Evolutionary conservation across 30 jellyfish, hydroid and myxozoan species (phyloP).

Genomic region (Hydractinia symbiolongicarpus): DNA sequence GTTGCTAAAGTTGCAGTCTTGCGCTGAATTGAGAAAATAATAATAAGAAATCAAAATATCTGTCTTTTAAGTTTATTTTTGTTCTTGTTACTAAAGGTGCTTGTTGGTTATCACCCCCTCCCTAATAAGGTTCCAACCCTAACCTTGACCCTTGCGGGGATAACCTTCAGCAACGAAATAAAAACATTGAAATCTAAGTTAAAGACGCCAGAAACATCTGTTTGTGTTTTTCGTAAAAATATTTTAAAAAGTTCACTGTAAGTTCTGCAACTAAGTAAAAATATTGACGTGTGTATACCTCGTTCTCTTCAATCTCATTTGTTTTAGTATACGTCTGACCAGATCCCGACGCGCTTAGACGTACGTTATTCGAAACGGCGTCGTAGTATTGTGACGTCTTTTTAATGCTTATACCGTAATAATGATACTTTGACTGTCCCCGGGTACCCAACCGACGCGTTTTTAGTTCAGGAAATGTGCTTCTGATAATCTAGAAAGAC

Average conservation of each 20-base stretch:
- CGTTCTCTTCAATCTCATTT: slow-evolving; percentile 36
- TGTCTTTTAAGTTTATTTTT: too few species aligned
- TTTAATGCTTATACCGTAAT: slow-evolving; percentile 83
- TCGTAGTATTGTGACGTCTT: slow-evolving; percentile 74
- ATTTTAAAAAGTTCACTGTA: too few species aligned
- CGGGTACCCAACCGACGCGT: slow-evolving; percentile 97
- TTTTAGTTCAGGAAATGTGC: slow-evolving; percentile 83
- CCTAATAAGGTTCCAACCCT: too few species aligned
- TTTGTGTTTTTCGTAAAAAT: too few species aligned
- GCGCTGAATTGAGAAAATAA: neutral
- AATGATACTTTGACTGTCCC: slow-evolving; percentile 97
- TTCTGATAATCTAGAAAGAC: slow-evolving; percentile 61
- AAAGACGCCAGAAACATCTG: neutral
- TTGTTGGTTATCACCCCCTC: too few species aligned
- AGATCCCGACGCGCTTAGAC: slow-evolving; percentile 62
- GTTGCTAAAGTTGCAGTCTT: neutral
- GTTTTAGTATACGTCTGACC: slow-evolving; percentile 44
- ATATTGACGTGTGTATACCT: slow-evolving; percentile 26
- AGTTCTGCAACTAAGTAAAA: too few species aligned
- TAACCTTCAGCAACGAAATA: neutral
- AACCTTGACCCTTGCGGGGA: too few species aligned
- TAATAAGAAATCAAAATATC: neutral
- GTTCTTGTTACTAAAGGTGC: too few species aligned
- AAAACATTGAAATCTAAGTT: neutral
- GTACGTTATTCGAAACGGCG: slow-evolving; percentile 10